Evolutionary conservation across 2,797 vertebrate species (phyloP), one percentile per base, ranked within the genome.

Genomic region (Scomberomorus guttatus): DNA sequence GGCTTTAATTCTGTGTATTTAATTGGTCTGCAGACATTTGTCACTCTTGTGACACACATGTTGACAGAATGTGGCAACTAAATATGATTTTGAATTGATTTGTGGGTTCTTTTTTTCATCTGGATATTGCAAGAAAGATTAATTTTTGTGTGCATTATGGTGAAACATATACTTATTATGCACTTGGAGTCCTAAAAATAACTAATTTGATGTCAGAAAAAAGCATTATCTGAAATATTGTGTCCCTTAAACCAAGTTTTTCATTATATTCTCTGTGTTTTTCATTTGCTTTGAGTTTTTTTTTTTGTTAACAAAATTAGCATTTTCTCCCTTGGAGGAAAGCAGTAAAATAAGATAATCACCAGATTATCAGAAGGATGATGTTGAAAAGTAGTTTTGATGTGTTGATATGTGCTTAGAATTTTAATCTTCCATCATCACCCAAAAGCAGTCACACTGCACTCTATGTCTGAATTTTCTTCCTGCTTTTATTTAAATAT

Each of bases 1-100:
- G 60, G 44, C 42, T 52, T 61, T 50, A 60, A 60, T 75, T 70
- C 18, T 34, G 24, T 62, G 83, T 22, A 24, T 85, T 76, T 48
- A 67, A 81, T 65, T 70, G 75, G 67, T 65, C 57, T 37, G 68
- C 69, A 20, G 76, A 71, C 20, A 25, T 46, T 69, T 70, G 50
- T 37, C 29, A 20, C 20, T 42, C 46, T 79, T 81, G 37, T 73
- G 22, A 72, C 56, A 37, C 61, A 77, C 55, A 58, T 58, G 32
- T 73, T 65, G 59, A 76, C 25, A 48, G 51, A 61, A 72, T 59
- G 44, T 66, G 42, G 61, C 34, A 2, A 18, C 25, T 46, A 34
- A 68, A 68, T 71, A 13, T 32, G 22, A 72, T 29, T 39, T 56
- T n/a, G 3, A 22, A 68, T 48, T 54, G 34, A 54, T 46, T 67